Evolutionary conservation across 1,140 invertebrate species (phyloP).

Genomic region (Kradibia gibbosae): DNA sequence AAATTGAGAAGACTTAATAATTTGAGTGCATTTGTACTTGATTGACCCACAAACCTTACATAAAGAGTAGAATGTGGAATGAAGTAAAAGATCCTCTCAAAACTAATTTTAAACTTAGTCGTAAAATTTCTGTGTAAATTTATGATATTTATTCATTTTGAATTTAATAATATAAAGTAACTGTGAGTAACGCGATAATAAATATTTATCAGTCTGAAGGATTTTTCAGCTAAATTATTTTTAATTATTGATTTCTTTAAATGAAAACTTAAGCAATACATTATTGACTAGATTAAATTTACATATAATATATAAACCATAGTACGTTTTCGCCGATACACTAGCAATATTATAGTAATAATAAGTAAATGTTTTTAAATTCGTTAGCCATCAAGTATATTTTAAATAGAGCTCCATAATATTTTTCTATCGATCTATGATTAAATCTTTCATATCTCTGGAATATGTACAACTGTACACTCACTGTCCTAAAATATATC

Average conservation of each 20-base stretch:
- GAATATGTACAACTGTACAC: background rate
- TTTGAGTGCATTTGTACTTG: background rate
- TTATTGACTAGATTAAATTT: background rate
- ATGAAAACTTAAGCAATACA: background rate
- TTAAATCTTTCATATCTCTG: slow-evolving; percentile 17
- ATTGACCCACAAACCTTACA: background rate
- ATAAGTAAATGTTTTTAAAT: background rate
- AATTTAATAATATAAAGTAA: too few relatives aligned
- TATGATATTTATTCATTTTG: too few relatives aligned
- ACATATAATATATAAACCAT: background rate
- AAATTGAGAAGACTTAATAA: background rate
- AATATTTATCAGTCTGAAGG: too few relatives aligned
- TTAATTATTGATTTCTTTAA: too few relatives aligned
- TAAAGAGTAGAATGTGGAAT: background rate
- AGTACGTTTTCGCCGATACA: background rate
- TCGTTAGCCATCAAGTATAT: background rate
- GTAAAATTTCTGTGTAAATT: background rate
- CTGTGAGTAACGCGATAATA: too few relatives aligned
- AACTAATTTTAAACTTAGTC: background rate
- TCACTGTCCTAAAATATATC: background rate
- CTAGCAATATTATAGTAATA: background rate
- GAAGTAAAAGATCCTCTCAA: background rate
- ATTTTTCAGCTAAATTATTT: too few relatives aligned
- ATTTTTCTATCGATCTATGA: background rate
- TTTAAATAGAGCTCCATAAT: background rate